Evolutionary conservation across 2,888 invertebrate species (phyloP).

Genomic region (Cryptus viduatorius): DNA sequence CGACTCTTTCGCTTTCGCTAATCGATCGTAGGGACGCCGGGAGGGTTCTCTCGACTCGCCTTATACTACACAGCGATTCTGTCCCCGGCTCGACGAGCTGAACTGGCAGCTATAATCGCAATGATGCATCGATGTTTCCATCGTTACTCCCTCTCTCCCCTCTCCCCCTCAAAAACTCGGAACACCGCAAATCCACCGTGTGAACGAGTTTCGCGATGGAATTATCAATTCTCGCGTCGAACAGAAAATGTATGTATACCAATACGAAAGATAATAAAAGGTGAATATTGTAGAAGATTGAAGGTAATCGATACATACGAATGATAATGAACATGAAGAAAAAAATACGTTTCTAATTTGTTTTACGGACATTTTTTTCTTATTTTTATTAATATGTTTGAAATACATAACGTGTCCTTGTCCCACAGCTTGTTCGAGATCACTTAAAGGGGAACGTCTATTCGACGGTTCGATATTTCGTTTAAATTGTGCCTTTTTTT

Average conservation of each 20-base stretch:
- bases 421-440: no score
- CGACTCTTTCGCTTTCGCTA: constrained; percentile 14
- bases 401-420: no score
- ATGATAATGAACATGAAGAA: no score
- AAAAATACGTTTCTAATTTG: no score
- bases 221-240: background rate
- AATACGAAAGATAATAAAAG: background rate
- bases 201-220: background rate
- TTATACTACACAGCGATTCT: constrained; percentile 25
- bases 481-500: no score
- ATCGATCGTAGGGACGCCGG: constrained; percentile 22
- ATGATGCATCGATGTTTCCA: constrained; percentile 46
- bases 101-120: constrained; percentile 45
- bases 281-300: background rate
- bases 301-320: no score
- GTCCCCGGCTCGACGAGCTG: constrained; percentile 35
- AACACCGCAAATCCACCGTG: background rate
- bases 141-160: constrained; percentile 26
- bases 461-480: no score
- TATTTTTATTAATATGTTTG: no score
- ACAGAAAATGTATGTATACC: background rate
- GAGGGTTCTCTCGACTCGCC: constrained; percentile 14
- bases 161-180: background rate
- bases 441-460: no score
- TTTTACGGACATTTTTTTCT: no score